phyloP scores from a whole-genome alignment of 2,888 invertebrate genomes.

The Apamea epomidion region DNA sequence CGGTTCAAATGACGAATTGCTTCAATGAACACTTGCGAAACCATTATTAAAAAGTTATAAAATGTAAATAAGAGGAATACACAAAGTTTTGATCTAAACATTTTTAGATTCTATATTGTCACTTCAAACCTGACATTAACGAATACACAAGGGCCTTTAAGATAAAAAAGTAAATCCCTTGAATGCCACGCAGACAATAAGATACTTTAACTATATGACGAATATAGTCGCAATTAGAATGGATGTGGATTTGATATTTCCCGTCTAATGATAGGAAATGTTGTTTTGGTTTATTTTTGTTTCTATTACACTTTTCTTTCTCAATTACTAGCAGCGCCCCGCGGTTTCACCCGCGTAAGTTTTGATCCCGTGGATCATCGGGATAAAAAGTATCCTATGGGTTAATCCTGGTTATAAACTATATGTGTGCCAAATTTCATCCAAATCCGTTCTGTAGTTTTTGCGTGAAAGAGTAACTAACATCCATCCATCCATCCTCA shows the following conservation, averaged over 20 bases:
- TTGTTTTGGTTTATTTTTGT: slow-evolving; percentile 20
- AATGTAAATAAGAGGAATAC: not conserved
- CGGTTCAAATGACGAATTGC: not conserved
- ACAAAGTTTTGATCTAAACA: not conserved
- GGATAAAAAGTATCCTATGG: no score
- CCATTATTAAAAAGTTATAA: not conserved
- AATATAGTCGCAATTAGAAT: slow-evolving; percentile 25
- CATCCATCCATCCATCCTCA: no score
- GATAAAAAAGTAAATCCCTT: slow-evolving; percentile 27
- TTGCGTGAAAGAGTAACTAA: no score
- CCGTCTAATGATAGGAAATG: not conserved
- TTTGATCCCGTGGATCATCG: no score
- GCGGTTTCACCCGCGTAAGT: no score
- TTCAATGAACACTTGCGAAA: not conserved
- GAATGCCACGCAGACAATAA: slow-evolving; percentile 1
- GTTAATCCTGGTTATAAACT: no score
- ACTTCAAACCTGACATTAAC: slow-evolving; percentile 36
- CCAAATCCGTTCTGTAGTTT: no score
- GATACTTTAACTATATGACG: accelerated
- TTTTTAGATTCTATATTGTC: slow-evolving; percentile 35
- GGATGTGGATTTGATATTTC: slow-evolving; percentile 32
- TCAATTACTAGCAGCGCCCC: not conserved
- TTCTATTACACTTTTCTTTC: slow-evolving; percentile 22
- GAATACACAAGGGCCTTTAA: slow-evolving; percentile 20
- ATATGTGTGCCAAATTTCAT: no score